Evolutionary conservation across 2,797 vertebrate genomes (phyloP).

Genomic region (Mastacembelus armatus): DNA sequence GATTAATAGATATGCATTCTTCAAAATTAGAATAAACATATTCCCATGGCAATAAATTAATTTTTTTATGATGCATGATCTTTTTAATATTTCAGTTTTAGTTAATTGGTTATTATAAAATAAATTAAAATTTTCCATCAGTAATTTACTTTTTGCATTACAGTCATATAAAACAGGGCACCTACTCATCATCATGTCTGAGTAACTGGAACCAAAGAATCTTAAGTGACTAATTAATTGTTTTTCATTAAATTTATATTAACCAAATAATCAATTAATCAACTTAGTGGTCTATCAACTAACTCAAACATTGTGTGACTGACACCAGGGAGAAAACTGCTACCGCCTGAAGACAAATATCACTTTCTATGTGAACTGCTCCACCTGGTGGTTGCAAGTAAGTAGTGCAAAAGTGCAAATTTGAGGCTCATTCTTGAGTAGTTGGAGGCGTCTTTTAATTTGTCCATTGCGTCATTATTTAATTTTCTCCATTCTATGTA

Average conservation of each 20-base stretch:
- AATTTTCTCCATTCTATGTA: not conserved
- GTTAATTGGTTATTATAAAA: too few relatives aligned
- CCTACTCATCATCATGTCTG: not conserved
- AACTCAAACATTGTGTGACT: too few relatives aligned
- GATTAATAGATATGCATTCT: not conserved
- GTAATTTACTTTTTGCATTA: too few relatives aligned
- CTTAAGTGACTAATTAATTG: too few relatives aligned
- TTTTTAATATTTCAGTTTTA: too few relatives aligned
- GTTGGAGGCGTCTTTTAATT: not conserved
- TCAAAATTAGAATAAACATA: not conserved
- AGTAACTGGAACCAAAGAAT: not conserved
- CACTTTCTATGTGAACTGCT: constrained; percentile 23
- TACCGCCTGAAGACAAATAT: too few relatives aligned
- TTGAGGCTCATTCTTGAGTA: not conserved
- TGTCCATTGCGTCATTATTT: not conserved
- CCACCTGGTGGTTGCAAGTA: constrained; percentile 60
- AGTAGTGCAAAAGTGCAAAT: constrained; percentile 13
- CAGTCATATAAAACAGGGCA: not conserved
- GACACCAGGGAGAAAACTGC: too few relatives aligned
- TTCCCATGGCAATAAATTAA: not conserved
- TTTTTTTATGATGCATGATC: too few relatives aligned
- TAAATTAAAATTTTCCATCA: too few relatives aligned
- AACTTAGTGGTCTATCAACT: not conserved
- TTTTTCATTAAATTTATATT: too few relatives aligned
- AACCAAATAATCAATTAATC: too few relatives aligned